Base-by-base conservation (phyloP, 2,797 vertebrate species). In the Diglossa cyanea region DNA sequence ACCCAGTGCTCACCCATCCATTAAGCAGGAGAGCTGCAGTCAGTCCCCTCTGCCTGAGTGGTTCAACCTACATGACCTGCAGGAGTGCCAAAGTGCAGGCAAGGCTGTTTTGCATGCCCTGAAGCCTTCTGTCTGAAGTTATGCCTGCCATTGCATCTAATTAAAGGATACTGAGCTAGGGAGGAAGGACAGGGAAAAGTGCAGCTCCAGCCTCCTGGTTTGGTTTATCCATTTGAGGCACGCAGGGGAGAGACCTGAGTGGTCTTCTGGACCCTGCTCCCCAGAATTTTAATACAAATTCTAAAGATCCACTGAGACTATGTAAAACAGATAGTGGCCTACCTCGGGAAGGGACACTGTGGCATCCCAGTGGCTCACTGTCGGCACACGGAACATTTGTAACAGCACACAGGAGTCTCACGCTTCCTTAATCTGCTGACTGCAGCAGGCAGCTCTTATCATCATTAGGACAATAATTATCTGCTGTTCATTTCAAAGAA, bases 21-120 rank as follows among this genome's bases (percentile, higher is more conserved):
- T 89, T 85, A 92, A 50, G 63, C 53, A 91, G 67, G 24, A 92
- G 68, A 92, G 72, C 53, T 47, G 42, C 35, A 94, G 61, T 66
- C 72, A 74, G 67, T 21, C 53, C 74, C 30, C 61, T 74, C 57
- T 63, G 63, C 68, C 47, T 2, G 19, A 85, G 67, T 73, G 44
- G 42, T 47, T 91, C 71, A 11, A 89, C 33, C 71, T 67, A 25
- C 26, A 39, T 4, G 55, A 60, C 21, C 42, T 50, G 44, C 81
- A 50, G 45, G 53, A 74, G 75, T 25, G 51, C 65, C 65, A 51
- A 60, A 44, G n/a, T 40, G 30, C 10, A 74, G 57, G 45, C 8
- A 1, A 44, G 47, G 42, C 62, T 78, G 58, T 15, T 94, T 33
- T 70, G 66, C 88, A 68, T 78, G 83, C 54, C 86, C 77, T 50